Percentiles rank a stretch among this genome's conserved stretches.
Conservation (phyloP, 2,113 vertebrate genomes). For the Phalacrocorax brasilianus region DNA sequence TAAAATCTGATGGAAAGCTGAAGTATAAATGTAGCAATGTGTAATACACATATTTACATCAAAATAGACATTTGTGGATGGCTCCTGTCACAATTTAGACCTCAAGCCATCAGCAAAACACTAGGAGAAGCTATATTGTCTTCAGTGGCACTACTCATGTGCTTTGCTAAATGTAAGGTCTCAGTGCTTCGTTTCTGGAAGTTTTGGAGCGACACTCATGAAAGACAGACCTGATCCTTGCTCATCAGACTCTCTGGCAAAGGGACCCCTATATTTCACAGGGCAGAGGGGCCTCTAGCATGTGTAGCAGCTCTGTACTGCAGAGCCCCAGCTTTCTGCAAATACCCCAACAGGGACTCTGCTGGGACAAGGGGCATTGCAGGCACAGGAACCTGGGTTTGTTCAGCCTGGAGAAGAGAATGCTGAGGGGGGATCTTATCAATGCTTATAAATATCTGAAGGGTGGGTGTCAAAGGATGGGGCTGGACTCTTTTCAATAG, state of each 20-base stretch:
- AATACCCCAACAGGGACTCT: background rate
- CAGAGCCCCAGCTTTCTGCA: background rate
- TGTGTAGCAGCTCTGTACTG: accelerated
- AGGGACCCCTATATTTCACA: background rate
- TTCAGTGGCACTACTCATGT: background rate
- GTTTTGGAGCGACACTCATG: background rate
- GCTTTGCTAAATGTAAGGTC: background rate
- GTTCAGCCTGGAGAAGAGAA: no score
- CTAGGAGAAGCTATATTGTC: background rate
- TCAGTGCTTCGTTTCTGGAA: background rate
- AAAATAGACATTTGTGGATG: background rate
- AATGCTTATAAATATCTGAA: no score
- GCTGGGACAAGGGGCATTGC: background rate
- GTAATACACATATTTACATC: background rate
- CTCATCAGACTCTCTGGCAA: background rate
- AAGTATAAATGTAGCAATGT: background rate
- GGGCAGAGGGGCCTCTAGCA: background rate
- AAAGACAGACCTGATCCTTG: background rate
- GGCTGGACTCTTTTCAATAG: no score
- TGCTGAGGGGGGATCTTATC: no score
- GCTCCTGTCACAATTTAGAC: background rate
- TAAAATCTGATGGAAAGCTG: background rate
- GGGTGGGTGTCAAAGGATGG: no score
- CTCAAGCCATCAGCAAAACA: background rate
- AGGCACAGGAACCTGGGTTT: background rate